Evolutionary conservation across 1,140 invertebrate species (phyloP).

Genomic region (Agrypnia vestita): DNA sequence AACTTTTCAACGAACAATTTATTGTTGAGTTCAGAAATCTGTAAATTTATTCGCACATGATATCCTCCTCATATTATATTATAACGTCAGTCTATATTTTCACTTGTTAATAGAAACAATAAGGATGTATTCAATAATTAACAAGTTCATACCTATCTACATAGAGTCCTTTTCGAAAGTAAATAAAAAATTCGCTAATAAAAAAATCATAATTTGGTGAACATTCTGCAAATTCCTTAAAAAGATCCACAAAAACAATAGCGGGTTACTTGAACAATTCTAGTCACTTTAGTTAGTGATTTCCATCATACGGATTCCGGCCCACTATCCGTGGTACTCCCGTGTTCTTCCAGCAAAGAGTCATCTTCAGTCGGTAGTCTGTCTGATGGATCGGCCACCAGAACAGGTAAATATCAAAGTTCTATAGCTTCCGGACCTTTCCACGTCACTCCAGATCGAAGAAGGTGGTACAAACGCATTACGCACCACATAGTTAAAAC

Average conservation of each 20-base stretch:
- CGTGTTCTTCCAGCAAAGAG: conserved; percentile 67
- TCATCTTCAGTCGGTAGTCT: conserved; percentile 64
- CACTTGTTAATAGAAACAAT: conserved; percentile 32
- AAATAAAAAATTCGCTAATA: no score
- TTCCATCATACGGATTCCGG: conserved; percentile 29
- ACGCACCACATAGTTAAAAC: conserved; percentile 80
- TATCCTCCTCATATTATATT: conserved; percentile 27
- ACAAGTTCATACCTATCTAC: no score
- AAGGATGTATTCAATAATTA: not conserved
- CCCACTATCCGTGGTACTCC: conserved; percentile 61
- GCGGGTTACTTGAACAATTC: no score
- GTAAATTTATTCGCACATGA: conserved; percentile 9
- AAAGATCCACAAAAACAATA: no score
- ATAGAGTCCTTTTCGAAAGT: no score
- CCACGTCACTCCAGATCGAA: conserved; percentile 80
- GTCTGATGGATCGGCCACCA: conserved; percentile 51
- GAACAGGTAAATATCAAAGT: conserved; percentile 75
- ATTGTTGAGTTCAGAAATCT: not conserved
- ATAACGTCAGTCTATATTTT: conserved; percentile 26
- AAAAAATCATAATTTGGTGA: no score
- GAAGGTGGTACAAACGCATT: conserved; percentile 78
- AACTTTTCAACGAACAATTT: conserved; percentile 17
- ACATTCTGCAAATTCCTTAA: no score
- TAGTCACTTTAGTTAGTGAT: not conserved
- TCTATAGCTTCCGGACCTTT: conserved; percentile 80